Conservation (phyloP, 2,113 vertebrate genomes). For the Gasterosteus nipponicus region DNA sequence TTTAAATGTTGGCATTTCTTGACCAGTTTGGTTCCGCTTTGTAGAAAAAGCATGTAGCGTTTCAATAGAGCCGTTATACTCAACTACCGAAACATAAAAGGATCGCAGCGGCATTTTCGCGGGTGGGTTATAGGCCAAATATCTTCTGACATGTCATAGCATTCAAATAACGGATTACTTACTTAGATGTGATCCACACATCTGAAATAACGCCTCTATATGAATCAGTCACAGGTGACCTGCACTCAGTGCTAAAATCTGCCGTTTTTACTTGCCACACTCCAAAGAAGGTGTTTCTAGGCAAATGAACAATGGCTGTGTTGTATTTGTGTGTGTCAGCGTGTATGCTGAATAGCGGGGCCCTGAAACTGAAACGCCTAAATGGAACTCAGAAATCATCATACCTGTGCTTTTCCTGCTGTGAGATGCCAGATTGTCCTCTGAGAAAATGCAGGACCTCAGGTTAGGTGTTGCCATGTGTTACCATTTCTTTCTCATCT, state of each 20-base stretch:
- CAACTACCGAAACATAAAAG: neutral
- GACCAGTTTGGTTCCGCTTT: slow-evolving; percentile 4
- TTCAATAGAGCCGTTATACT: neutral
- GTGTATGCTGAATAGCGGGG: neutral
- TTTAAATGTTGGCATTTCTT: slow-evolving; percentile 7
- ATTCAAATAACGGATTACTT: neutral
- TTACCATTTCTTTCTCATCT: neutral
- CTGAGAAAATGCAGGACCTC: neutral
- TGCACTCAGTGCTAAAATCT: neutral
- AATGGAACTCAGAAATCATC: neutral
- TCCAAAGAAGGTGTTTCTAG: neutral
- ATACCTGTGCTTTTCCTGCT: neutral
- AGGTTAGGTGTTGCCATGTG: neutral
- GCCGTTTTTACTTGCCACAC: neutral
- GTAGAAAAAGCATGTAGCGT: neutral
- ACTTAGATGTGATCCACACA: neutral
- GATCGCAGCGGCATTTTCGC: neutral
- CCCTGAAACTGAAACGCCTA: neutral
- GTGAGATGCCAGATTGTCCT: neutral
- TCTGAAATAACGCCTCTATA: neutral
- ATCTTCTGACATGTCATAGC: neutral
- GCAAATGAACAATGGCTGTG: neutral
- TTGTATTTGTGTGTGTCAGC: neutral
- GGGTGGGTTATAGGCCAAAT: neutral
- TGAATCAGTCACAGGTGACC: neutral